phyloP scores from a whole-genome alignment of 2,888 invertebrate species.

The Deroplatys truncata region DNA sequence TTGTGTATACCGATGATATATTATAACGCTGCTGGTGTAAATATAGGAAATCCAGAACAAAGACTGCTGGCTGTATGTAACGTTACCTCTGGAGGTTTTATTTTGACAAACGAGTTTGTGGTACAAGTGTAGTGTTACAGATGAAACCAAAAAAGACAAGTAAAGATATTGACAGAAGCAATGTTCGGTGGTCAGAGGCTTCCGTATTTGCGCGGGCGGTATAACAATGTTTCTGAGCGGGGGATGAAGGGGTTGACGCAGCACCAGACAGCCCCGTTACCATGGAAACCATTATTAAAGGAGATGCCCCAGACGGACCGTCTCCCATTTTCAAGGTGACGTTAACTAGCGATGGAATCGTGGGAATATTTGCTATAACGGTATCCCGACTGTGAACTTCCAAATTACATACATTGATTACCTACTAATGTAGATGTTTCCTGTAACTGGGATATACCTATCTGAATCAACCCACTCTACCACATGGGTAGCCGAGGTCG shows the following conservation, averaged over 20 bases:
- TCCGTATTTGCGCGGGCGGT: neutral
- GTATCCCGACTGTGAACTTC: no score
- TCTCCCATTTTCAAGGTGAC: neutral
- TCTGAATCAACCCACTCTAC: no score
- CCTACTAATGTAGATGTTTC: no score
- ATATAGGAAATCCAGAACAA: no score
- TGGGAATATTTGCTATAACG: no score
- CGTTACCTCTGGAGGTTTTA: neutral
- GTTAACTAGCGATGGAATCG: neutral
- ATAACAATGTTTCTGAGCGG: neutral
- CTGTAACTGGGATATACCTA: no score
- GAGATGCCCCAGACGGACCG: neutral
- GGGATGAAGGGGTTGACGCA: neutral
- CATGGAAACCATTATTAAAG: constrained; percentile 14
- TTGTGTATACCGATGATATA: no score
- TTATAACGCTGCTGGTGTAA: no score
- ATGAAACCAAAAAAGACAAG: neutral
- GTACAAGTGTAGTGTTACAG: neutral
- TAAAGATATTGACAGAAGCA: neutral
- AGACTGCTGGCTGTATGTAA: no score
- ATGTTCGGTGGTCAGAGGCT: neutral
- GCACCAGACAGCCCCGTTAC: constrained; percentile 5
- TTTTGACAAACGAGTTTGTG: neutral
- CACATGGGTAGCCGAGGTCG: no score
- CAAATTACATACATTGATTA: no score